Evolutionary conservation across 2,113 vertebrate species (phyloP), one percentile per base, ranked within the genome.

Genomic region (Anas platyrhynchos): DNA sequence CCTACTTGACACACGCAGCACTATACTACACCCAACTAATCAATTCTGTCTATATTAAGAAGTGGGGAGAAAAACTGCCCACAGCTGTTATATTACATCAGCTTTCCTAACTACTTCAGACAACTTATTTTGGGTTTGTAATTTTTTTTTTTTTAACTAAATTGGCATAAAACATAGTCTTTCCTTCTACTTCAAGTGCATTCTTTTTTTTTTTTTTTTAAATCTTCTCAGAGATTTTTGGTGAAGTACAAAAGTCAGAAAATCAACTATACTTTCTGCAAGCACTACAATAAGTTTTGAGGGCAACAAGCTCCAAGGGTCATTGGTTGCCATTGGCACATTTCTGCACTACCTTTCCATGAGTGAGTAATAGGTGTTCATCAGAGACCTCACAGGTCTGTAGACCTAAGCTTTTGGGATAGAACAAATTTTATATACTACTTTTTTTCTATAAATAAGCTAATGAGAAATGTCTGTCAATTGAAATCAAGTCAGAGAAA

Each of bases 11-110:
- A 96, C 86, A 97, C 2, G 81, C 91, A 93, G 92, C 43, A 52
- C 91, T 96, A 75, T 23, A 83, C 86, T 83, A 86, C 83, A 93
- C 62, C 80, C 92, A 93, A 86, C 83, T 93, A 96, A 96, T 95
- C 95, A 96, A 94, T 96, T 92, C 92, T 75, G 80, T 93, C 95
- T 96, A 93, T 96, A 97, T 96, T 86, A 93, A 96, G 83, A 95
- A 93, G 83, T 78, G 80, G 52, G 76, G 86, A 94, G 88, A 91
- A 91, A 95, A 94, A 94, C 96, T 93, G 80, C 56, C 83, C 83
- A 92, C 94, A 96, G 92, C 95, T 96, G 92, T 95, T 92, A 92
- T 67, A 88, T 93, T 93, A 92, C 92, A 94, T 93, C 92, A 95
- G 88, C 94, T 92, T 95, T 78, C 74, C 91, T 92, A 92, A 97